Evolutionary conservation across 2,888 invertebrate genomes (phyloP).

Genomic region (Sympetrum striolatum): DNA sequence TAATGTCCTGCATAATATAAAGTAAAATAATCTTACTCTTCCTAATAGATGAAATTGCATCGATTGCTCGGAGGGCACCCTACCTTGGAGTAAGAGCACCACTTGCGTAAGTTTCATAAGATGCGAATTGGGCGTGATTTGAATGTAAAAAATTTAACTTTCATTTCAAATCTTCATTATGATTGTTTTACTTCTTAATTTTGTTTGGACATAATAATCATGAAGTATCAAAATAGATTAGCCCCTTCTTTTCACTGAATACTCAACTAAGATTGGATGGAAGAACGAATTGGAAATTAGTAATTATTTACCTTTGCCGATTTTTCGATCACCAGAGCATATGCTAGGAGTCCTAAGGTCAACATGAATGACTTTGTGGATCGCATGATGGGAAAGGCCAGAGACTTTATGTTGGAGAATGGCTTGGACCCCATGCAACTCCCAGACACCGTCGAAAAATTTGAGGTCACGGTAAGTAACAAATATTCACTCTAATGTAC

Average conservation of each 20-base stretch:
- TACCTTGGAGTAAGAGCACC: neutral
- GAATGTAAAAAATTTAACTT: too few relatives aligned
- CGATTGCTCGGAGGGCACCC: neutral
- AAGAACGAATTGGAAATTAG: too few relatives aligned
- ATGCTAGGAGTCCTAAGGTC: constrained; percentile 48
- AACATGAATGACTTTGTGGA: constrained; percentile 63
- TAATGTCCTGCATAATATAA: neutral
- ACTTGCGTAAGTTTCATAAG: neutral
- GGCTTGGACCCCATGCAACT: constrained; percentile 64
- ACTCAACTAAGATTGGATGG: too few relatives aligned
- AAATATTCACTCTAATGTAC: too few relatives aligned
- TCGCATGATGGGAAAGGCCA: constrained; percentile 59
- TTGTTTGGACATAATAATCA: too few relatives aligned
- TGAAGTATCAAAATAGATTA: too few relatives aligned
- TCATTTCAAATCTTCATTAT: too few relatives aligned
- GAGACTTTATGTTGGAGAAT: constrained; percentile 58
- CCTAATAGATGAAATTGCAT: neutral
- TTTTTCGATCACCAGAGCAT: neutral
- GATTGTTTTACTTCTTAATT: too few relatives aligned
- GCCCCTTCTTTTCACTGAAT: too few relatives aligned
- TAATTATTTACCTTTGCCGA: too few relatives aligned
- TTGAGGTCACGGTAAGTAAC: constrained; percentile 53
- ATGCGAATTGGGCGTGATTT: neutral
- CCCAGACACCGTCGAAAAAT: constrained; percentile 62
- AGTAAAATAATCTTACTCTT: neutral